These are phyloP conservation scores for Pimephales promelas DNA, from an alignment of 2,113 vertebrate genomes.

Conservation along the genomic window DNA sequence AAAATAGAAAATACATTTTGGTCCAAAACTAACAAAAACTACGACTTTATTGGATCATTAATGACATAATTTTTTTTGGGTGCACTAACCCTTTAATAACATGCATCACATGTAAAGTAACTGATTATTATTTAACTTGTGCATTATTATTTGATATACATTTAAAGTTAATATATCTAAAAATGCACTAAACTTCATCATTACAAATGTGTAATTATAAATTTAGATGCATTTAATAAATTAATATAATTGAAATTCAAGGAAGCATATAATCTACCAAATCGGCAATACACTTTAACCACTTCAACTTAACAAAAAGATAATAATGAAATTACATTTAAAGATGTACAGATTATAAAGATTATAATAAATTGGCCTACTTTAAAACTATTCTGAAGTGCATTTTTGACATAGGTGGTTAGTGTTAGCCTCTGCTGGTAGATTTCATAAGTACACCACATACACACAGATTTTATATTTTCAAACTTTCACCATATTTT, in stretches of 20 bases:
- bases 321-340: not conserved
- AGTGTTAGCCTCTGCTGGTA: constrained; percentile 4
- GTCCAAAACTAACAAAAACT: too few species aligned
- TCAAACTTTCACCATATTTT: too few species aligned
- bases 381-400: too few species aligned
- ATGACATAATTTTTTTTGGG: too few species aligned
- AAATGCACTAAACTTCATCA: not conserved
- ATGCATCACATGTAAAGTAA: not conserved
- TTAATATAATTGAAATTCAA: too few species aligned
- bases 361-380: too few species aligned
- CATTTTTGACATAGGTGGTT: too few species aligned
- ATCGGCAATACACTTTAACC: not conserved
- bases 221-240: not conserved
- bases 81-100: too few species aligned
- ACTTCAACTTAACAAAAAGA: not conserved
- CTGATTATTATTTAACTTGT: not conserved
- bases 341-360: not conserved
- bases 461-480: too few species aligned
- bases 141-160: not conserved
- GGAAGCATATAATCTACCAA: not conserved
- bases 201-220: not conserved
- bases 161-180: not conserved
- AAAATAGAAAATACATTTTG: too few species aligned
- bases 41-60: too few species aligned
- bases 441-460: not conserved